Evolutionary conservation across 2,797 vertebrate species (phyloP).

Genomic region (Sebastes oblongus): DNA sequence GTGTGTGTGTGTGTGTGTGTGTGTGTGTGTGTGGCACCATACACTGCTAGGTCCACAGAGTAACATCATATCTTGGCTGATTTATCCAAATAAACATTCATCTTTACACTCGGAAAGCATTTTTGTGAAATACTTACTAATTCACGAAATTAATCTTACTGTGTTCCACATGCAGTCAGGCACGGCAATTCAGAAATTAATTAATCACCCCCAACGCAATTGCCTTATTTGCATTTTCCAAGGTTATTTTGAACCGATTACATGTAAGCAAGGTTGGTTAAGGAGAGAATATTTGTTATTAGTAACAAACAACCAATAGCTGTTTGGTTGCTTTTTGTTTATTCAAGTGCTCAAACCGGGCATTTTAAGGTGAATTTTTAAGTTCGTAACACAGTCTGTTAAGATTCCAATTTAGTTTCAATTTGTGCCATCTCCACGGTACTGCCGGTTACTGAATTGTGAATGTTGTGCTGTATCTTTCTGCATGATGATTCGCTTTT

Average conservation of each 20-base stretch:
- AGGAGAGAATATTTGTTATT: slow-evolving; percentile 36
- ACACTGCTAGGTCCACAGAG: slow-evolving; percentile 8
- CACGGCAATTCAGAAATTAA: slow-evolving; percentile 61
- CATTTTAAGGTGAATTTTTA: slow-evolving; percentile 19
- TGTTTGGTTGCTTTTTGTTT: slow-evolving; percentile 27
- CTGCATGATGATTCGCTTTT: slow-evolving; percentile 3
- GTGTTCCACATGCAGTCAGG: slow-evolving; percentile 53
- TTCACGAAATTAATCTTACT: slow-evolving; percentile 67
- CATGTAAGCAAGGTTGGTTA: slow-evolving; percentile 45
- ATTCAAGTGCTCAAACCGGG: not conserved
- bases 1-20: slow-evolving; percentile 4
- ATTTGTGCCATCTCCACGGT: slow-evolving; percentile 33
- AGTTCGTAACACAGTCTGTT: slow-evolving; percentile 1
- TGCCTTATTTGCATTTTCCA: slow-evolving; percentile 65
- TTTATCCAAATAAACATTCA: slow-evolving; percentile 64
- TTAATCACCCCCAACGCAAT: slow-evolving; percentile 61
- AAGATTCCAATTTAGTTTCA: slow-evolving; percentile 31
- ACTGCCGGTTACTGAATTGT: slow-evolving; percentile 5
- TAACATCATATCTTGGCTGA: slow-evolving; percentile 52
- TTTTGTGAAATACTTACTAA: slow-evolving; percentile 52
- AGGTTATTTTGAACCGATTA: slow-evolving; percentile 65
- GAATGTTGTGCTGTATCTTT: slow-evolving; percentile 11
- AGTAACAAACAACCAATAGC: slow-evolving; percentile 30
- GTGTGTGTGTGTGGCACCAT: not conserved
- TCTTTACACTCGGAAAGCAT: slow-evolving; percentile 50